These are phyloP conservation scores for Lophotriccus pileatus DNA, from an alignment of 2,797 vertebrate species.

Conservation along the genomic window DNA sequence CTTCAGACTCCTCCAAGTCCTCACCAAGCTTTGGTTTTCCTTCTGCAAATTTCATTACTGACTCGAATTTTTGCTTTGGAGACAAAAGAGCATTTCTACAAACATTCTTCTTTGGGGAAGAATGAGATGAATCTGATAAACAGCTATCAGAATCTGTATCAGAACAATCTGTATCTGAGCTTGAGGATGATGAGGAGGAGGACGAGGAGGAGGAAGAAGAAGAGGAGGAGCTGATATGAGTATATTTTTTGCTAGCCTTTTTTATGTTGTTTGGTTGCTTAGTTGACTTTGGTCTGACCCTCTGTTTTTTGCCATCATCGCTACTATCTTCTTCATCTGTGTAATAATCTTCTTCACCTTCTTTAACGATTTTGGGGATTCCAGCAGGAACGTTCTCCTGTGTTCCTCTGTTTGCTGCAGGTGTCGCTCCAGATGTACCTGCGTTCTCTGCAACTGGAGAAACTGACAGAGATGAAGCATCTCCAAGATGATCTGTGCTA, in stretches of 20 bases:
- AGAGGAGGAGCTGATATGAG: constrained; percentile 63
- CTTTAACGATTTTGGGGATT: constrained; percentile 67
- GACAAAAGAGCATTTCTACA: constrained; percentile 37
- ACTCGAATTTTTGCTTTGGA: constrained; percentile 67
- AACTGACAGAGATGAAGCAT: not conserved
- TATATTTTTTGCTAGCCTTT: constrained; percentile 73
- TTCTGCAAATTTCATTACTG: constrained; percentile 37
- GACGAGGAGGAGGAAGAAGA: constrained; percentile 66
- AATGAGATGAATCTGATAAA: constrained; percentile 65
- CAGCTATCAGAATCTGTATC: constrained; percentile 69
- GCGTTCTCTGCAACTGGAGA: constrained; percentile 40
- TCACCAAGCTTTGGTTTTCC: constrained; percentile 48
- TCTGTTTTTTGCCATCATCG: constrained; percentile 71
- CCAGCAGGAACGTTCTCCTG: constrained; percentile 54
- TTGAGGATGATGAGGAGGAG: constrained; percentile 56
- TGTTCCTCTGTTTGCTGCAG: constrained; percentile 36
- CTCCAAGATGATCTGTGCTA: not conserved
- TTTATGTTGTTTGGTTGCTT: constrained; percentile 66
- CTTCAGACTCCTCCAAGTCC: constrained; percentile 79
- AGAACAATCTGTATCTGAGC: constrained; percentile 76
- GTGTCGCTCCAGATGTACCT: constrained; percentile 5
- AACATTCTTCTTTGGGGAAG: constrained; percentile 48
- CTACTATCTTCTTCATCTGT: constrained; percentile 80
- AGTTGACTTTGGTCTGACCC: constrained; percentile 64
- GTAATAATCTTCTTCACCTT: constrained; percentile 74